phyloP scores from a whole-genome alignment of 35 echinoderm and acorn worm species.

The Strongylocentrotus purpuratus region DNA sequence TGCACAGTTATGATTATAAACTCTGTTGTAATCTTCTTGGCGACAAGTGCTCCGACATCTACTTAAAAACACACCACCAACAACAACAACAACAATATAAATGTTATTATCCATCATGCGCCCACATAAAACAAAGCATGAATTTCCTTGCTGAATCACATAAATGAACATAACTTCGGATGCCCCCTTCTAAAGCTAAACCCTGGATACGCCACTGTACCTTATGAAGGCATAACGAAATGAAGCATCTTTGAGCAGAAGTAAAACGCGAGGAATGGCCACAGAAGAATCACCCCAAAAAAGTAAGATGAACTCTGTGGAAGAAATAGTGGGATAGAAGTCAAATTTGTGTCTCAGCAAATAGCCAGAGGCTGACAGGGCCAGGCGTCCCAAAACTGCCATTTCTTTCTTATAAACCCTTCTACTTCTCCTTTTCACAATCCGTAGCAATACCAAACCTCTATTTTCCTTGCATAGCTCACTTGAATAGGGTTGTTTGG shows the following conservation, averaged over 20 bases:
- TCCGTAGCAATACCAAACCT: neutral
- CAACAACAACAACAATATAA: no score
- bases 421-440: neutral
- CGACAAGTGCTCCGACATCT: no score
- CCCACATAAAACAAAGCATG: no score
- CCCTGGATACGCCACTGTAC: neutral
- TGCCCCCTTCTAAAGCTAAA: neutral
- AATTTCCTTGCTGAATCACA: no score
- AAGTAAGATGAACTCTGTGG: neutral
- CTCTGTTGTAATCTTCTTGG: no score
- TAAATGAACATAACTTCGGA: no score
- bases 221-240: neutral
- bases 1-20: neutral
- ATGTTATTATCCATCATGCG: no score
- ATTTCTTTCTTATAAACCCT: neutral
- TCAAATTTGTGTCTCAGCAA: neutral
- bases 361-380: neutral
- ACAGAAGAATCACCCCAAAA: neutral
- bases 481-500: neutral
- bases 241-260: neutral
- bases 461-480: neutral
- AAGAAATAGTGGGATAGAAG: neutral
- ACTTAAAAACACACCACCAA: no score
- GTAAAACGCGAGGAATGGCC: neutral
- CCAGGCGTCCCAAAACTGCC: neutral